phyloP scores from a whole-genome alignment of 2,113 vertebrate genomes.

The Syngnathus scovelli region DNA sequence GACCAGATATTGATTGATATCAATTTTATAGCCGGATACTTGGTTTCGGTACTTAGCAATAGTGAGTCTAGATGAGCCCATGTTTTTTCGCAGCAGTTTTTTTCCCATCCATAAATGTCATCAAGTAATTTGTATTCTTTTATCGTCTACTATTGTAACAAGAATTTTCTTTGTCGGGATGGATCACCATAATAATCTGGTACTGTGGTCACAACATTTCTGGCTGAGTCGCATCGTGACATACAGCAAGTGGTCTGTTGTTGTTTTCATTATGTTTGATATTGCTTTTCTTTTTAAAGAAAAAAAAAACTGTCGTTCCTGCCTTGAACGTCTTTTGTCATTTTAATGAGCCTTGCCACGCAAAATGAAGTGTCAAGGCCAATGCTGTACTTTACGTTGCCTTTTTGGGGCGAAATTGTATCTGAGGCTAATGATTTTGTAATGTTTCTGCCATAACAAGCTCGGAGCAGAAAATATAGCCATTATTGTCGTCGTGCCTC shows the following conservation, averaged over 20 bases:
- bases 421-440: conserved; percentile 8
- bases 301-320: neutral
- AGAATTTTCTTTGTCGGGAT: neutral
- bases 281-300: neutral
- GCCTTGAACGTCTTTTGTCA: conserved; percentile 6
- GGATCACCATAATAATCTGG: conserved; percentile 8
- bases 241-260: neutral
- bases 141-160: neutral
- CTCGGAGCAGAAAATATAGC: neutral
- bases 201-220: neutral
- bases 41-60: neutral
- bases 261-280: neutral
- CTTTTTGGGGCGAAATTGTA: neutral
- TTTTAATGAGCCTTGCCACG: conserved; percentile 3
- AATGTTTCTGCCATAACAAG: conserved; percentile 4
- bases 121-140: conserved; percentile 1
- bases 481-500: neutral
- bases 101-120: neutral
- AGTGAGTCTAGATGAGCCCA: neutral
- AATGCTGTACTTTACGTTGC: conserved; percentile 2
- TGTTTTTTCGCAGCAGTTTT: neutral
- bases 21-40: neutral
- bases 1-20: no score
- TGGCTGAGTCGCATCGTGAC: neutral
- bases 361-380: conserved; percentile 7